Conservation (phyloP, 2,797 vertebrate genomes). For the Pteropus rufus region DNA sequence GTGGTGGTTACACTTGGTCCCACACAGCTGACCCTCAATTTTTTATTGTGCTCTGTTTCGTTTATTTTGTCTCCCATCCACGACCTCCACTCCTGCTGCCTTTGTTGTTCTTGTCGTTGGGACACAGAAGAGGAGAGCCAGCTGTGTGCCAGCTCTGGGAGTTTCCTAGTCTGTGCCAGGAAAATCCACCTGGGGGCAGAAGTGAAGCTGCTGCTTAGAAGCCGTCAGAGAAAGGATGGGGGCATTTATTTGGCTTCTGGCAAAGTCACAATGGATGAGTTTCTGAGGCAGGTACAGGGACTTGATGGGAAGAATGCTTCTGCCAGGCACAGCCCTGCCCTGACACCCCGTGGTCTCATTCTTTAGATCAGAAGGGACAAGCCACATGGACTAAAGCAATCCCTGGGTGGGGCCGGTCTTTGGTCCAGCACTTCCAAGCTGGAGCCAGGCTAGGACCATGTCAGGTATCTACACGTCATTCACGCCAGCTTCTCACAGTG, state of each 20-base stretch:
- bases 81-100: background rate
- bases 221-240: background rate
- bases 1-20: too few species aligned
- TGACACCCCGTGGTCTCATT: background rate
- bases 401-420: background rate
- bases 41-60: background rate
- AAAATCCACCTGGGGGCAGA: background rate
- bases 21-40: background rate
- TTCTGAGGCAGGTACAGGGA: background rate
- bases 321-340: background rate
- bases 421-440: background rate
- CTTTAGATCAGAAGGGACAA: background rate
- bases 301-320: background rate
- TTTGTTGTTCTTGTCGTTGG: background rate
- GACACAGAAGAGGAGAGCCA: background rate
- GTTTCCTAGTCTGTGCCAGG: background rate
- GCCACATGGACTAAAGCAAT: too few species aligned
- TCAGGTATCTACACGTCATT: background rate
- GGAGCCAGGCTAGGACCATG: background rate
- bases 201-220: background rate
- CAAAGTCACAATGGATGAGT: background rate
- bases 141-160: background rate
- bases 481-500: background rate
- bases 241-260: background rate
- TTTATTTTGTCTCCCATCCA: background rate